A percentile compares a stretch with the other conserved stretches of the same genome.
phyloP scores from a whole-genome alignment of 2,113 vertebrate genomes.

The Bos javanicus region DNA sequence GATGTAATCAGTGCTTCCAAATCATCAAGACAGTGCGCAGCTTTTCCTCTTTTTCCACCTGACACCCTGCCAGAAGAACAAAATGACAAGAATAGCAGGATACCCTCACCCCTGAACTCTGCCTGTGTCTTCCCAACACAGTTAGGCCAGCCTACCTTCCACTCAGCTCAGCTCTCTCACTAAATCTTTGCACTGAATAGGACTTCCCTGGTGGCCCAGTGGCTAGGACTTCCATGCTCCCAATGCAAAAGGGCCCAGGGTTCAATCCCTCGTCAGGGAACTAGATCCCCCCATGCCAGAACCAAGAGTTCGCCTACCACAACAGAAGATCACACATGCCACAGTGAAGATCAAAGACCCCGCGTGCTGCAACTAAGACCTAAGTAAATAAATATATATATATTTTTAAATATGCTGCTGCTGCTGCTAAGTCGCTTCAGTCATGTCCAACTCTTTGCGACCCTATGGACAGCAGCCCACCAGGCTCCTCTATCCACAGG shows the following conservation, averaged over 20 bases:
- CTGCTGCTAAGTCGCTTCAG: no score
- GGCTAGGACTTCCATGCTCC: not conserved
- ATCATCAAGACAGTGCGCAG: not conserved
- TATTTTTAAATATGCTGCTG: no score
- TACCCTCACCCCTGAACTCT: not conserved
- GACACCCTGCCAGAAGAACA: not conserved
- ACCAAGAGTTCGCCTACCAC: not conserved
- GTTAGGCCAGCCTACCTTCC: not conserved
- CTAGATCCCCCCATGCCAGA: not conserved
- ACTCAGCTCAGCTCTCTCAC: not conserved
- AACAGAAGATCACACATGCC: not conserved
- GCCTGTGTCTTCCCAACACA: not conserved
- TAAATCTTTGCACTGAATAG: not conserved
- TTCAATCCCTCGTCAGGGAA: not conserved
- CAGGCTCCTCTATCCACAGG: no score
- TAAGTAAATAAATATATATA: not conserved
- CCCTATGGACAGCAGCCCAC: no score
- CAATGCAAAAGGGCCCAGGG: not conserved
- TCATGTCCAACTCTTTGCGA: no score
- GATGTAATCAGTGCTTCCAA: not conserved
- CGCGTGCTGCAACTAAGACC: not conserved
- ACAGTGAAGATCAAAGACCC: not conserved
- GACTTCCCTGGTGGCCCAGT: not conserved
- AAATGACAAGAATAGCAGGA: not conserved
- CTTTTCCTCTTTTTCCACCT: not conserved